phyloP scores from a whole-genome alignment of 2,888 invertebrate genomes.

The Harmothoe impar region DNA sequence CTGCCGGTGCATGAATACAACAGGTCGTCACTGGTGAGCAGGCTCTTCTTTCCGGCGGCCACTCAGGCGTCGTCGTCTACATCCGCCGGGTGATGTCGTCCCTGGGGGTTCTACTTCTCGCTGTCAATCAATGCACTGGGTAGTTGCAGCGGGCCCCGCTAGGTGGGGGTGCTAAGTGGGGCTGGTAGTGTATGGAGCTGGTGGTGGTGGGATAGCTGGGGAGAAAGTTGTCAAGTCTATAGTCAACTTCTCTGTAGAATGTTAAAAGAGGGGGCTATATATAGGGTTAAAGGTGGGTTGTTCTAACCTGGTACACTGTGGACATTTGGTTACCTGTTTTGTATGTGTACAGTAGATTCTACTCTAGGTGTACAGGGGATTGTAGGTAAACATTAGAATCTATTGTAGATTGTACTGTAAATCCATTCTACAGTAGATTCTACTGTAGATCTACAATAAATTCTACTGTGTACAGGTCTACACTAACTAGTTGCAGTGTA shows the following conservation, averaged over 20 bases:
- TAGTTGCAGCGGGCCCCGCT: neutral
- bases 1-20: conserved; percentile 37
- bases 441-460: no score
- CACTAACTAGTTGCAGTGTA: no score
- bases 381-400: no score
- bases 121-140: neutral
- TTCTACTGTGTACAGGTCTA: no score
- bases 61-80: conserved; percentile 9
- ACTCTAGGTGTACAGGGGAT: no score
- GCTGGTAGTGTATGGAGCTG: neutral
- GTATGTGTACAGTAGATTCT: no score
- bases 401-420: no score
- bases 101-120: neutral
- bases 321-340: no score
- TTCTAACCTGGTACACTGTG: no score
- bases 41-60: conserved; percentile 30
- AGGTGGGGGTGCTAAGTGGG: neutral
- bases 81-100: conserved; percentile 1
- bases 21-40: conserved; percentile 31
- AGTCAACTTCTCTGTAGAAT: neutral
- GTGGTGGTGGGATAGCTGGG: neutral
- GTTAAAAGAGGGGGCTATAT: neutral
- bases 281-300: no score
- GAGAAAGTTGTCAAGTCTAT: neutral
- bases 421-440: no score